Evolutionary conservation across 92 coral and sea anemone genomes (phyloP), one percentile per base, ranked within the genome.

Genomic region (Epizoanthus illoricatus): DNA sequence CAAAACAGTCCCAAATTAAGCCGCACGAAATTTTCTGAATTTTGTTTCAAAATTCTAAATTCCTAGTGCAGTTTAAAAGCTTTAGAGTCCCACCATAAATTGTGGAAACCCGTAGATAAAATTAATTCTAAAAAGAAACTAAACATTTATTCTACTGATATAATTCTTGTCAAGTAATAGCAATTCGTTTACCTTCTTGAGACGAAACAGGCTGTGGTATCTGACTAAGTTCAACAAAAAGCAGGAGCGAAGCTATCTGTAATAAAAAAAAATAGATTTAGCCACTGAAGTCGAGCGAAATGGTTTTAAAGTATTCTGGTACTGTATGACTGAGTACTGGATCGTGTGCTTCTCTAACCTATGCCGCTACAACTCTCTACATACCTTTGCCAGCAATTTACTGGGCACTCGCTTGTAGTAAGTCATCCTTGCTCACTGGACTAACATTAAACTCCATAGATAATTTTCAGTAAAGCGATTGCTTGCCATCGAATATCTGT

Each of bases 231-330:
- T 78, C 82, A 58, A 78, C 42, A 6, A 78, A 78, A 28, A 78
- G 70, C 23, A 78, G 67, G 9, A 78, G 82, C 71, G 82, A 78
- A 78, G 82, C 82, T 78, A 78, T 64, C 82, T 78, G 67, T 42
- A 43, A 20, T 2, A 20, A 15, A 45, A 33, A 71, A 42, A 71
- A 71, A 71, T 36, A 18, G 5, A 47, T 7, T 42, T 33, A 7
- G 39, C 23, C 2, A 6, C 12, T 18, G 11, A 21, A 42, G 23
- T 16, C 17, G 59, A 43, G 20, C 56, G 56, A 52, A 12, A 52
- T 52, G 56, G 56, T 52, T 7, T 28, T 52, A 9, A 49, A 2
- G 56, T 52, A 12, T 52, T 52, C 58, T 71, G 9, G 5, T 33
- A 33, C 61, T 62, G 33, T n/a, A 28, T 8, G 45, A 42, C 28